Conservation (phyloP, 2,888 invertebrate species). For the Glaucopsyche alexis region DNA sequence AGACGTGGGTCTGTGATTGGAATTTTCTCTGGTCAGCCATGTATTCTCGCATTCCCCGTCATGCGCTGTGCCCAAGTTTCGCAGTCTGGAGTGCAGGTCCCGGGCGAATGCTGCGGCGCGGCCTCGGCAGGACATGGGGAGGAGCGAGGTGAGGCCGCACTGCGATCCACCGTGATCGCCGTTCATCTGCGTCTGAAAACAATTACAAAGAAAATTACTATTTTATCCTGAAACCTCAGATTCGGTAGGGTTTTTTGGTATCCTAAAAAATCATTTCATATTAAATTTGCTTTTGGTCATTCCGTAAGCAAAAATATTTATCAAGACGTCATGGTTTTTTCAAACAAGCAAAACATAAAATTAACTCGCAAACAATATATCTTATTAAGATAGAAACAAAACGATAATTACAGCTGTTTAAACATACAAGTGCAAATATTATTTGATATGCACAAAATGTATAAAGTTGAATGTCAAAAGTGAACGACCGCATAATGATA, state of each 20-base stretch:
- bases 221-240: neutral
- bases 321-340: neutral
- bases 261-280: neutral
- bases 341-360: too few species aligned
- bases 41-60: conserved; percentile 67
- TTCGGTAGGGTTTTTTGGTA: neutral
- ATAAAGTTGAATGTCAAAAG: conserved; percentile 67
- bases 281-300: neutral
- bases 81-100: conserved; percentile 86
- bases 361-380: neutral
- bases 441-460: conserved; percentile 23
- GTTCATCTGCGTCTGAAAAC: conserved; percentile 77
- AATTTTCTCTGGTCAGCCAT: conserved; percentile 62
- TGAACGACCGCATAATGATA: conserved; percentile 73
- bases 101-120: conserved; percentile 90
- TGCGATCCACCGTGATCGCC: conserved; percentile 78
- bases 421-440: neutral
- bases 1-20: conserved; percentile 49
- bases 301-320: neutral
- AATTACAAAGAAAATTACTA: conserved; percentile 37
- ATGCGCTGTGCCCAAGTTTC: conserved; percentile 82
- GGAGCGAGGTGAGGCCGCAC: conserved; percentile 84
- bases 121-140: conserved; percentile 89
- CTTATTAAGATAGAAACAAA: neutral
- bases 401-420: neutral